Conservation (phyloP, 1,140 invertebrate species). For the Pygmarrhopalites habei region DNA sequence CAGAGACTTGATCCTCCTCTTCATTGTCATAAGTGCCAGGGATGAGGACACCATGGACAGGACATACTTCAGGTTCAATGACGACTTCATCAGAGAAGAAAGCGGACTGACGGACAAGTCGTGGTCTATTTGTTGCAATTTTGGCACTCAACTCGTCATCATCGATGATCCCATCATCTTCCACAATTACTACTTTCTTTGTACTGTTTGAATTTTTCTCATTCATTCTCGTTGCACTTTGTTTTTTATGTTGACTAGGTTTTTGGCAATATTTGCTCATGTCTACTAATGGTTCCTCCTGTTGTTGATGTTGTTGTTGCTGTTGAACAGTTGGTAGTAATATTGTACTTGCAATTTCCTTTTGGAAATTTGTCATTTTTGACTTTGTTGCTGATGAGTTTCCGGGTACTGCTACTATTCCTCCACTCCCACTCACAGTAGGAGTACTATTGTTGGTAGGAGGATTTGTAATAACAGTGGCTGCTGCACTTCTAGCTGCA, state of each 20-base stretch:
- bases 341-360: background rate
- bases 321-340: background rate
- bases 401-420: slow-evolving; percentile 4
- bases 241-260: background rate
- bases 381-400: too few relatives aligned
- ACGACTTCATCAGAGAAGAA: slow-evolving; percentile 39
- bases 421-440: too few relatives aligned
- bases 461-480: background rate
- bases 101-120: slow-evolving; percentile 33
- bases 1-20: slow-evolving; percentile 19
- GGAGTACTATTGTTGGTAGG: background rate
- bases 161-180: slow-evolving; percentile 21
- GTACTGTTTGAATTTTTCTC: too few relatives aligned
- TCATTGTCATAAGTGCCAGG: slow-evolving; percentile 35
- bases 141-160: slow-evolving; percentile 36
- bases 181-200: background rate
- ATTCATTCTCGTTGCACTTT: background rate
- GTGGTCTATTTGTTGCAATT: slow-evolving; percentile 38
- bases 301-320: background rate
- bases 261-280: background rate
- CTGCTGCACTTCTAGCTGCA: background rate
- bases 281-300: background rate
- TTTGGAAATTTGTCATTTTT: background rate
- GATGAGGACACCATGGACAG: slow-evolving; percentile 31
- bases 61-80: slow-evolving; percentile 38